Evolutionary conservation across 2,797 vertebrate genomes (phyloP), one percentile per base, ranked within the genome.

Genomic region (Microhierax caerulescens): DNA sequence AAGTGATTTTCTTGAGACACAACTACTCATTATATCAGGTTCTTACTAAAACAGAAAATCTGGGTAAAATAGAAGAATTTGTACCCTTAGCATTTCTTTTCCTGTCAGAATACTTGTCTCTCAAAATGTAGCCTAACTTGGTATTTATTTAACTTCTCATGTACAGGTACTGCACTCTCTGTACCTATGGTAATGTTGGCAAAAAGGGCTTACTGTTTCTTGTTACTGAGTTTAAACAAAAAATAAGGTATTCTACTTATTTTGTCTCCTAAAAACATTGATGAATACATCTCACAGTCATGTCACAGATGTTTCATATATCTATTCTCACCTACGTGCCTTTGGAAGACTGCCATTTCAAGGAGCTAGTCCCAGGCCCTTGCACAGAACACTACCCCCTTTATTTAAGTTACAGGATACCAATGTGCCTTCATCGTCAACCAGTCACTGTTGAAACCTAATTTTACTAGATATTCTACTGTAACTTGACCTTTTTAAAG

Each of bases 401-500:
- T n/a, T 60, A 19, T 69, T 37, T 51, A 65, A 32, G 5, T 32
- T 48, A 37, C 4, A 74, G 16, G 9, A 32, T 14, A 41, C 10
- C 27, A 67, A 20, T 2, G 3, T 43, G 30, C 2, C 30, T 70
- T 67, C 25, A 19, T 14, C 5, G 2, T 4, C 21, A 23, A 9
- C 28, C 39, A 32, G 3, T 41, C 6, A 0, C 36, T 48, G 6
- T 20, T 64, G 60, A 86, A 75, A 77, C 8, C 7, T 22, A 64
- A 65, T 86, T 22, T 64, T 61, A 39, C 6, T 41, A 47, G 12
- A 50, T 9, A 65, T 25, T 3, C 7, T 45, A 28, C 6, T 48
- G 14, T 18, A 82, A 39, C n/a, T 10, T 50, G 8, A 28, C 2
- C 0, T 41, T 69, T 84, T 32, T 0, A 18, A n/a, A n/a, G n/a